Evolutionary conservation across 2,113 vertebrate species (phyloP).

Genomic region (Pitta sordida): DNA sequence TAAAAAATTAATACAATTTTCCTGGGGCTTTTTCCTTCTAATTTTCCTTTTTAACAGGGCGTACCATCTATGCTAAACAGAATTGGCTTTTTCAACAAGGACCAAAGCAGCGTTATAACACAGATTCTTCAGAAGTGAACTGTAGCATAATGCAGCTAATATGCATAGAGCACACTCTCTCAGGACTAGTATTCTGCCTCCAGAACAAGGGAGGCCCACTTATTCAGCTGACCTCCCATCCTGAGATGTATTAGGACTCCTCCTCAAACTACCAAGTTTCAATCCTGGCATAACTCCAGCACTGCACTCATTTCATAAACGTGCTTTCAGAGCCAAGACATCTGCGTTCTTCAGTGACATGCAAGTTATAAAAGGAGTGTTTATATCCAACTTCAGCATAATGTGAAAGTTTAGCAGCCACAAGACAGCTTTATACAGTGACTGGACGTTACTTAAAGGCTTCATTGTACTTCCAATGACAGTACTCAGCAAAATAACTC

Average conservation of each 20-base stretch:
- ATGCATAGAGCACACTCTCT: neutral
- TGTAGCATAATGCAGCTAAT: neutral
- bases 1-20: neutral
- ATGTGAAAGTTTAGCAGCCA: constrained; percentile 66
- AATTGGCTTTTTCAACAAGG: neutral
- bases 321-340: constrained; percentile 66
- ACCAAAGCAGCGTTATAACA: neutral
- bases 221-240: constrained; percentile 45
- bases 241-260: constrained; percentile 38
- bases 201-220: constrained; percentile 40
- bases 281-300: constrained; percentile 51
- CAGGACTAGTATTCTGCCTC: neutral
- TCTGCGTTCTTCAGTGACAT: constrained; percentile 61
- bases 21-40: neutral
- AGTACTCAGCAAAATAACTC: constrained; percentile 41
- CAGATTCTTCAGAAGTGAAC: neutral
- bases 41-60: neutral
- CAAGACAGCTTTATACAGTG: constrained; percentile 60
- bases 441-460: constrained; percentile 55
- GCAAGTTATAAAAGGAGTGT: constrained; percentile 68
- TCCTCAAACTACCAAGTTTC: constrained; percentile 55
- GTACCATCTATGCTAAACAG: neutral
- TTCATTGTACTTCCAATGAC: constrained; percentile 59
- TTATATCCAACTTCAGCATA: constrained; percentile 65
- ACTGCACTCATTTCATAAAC: constrained; percentile 49